phyloP scores from a whole-genome alignment of 2,113 vertebrate genomes.

The Eurypyga helias region DNA sequence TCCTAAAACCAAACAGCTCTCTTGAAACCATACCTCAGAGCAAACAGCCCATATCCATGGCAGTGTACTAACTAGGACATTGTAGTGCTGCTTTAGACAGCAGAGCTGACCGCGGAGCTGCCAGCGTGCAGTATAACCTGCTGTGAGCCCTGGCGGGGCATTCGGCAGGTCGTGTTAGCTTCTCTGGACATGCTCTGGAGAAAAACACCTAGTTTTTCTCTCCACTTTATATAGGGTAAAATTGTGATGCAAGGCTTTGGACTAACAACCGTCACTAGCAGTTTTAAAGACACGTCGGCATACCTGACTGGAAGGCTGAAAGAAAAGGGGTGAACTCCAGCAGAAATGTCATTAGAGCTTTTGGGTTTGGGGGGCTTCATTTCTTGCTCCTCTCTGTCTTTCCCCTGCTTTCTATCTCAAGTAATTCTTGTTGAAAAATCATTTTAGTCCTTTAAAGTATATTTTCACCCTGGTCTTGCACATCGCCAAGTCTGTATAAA shows the following conservation, averaged over 20 bases:
- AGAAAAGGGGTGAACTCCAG: background rate
- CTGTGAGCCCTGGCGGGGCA: rapidly evolving
- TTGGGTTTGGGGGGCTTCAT: background rate
- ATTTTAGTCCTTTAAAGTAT: background rate
- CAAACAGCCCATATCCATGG: slow-evolving; percentile 10
- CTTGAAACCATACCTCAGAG: slow-evolving; percentile 26
- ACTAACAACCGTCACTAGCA: background rate
- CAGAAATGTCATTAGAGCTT: background rate
- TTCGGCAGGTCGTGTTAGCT: rapidly evolving
- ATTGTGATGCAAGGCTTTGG: background rate
- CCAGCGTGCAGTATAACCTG: background rate
- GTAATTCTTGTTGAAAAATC: background rate
- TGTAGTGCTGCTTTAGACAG: background rate
- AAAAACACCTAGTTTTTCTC: background rate
- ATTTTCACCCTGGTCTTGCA: background rate
- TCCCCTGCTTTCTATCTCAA: background rate
- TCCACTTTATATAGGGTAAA: background rate
- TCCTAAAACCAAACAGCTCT: slow-evolving; percentile 52
- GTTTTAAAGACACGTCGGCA: background rate
- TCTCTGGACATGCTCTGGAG: background rate
- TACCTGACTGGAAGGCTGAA: background rate
- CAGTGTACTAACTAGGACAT: background rate
- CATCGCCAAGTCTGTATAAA: background rate
- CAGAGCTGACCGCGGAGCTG: background rate
- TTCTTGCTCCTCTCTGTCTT: background rate